These are phyloP conservation scores for Bucco capensis DNA, from an alignment of 2,113 vertebrate species.

Conservation along the genomic window DNA sequence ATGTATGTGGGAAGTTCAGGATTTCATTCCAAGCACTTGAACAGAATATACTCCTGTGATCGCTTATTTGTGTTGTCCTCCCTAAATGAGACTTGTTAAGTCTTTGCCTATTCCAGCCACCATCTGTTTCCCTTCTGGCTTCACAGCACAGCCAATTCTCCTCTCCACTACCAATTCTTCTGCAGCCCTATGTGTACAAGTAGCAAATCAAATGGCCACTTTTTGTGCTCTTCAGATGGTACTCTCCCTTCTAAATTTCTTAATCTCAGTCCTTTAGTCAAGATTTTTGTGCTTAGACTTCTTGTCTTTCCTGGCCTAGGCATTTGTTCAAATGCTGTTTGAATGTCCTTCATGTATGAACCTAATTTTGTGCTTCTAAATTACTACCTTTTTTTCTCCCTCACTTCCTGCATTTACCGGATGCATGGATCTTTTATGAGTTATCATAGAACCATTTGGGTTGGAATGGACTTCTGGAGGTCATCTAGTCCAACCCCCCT, in stretches of 20 bases:
- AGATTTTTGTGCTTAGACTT: not conserved
- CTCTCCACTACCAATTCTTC: not conserved
- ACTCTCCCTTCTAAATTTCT: not conserved
- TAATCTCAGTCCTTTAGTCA: not conserved
- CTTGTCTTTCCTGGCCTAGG: not conserved
- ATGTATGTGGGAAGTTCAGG: not conserved
- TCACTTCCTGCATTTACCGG: not conserved
- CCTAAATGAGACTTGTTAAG: not conserved
- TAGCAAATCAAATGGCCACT: not conserved
- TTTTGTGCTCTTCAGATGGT: not conserved
- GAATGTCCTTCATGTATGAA: not conserved
- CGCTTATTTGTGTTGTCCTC: not conserved
- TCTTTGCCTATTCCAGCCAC: not conserved
- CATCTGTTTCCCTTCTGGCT: not conserved
- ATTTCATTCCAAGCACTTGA: not conserved
- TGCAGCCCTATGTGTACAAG: not conserved
- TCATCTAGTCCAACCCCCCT: too few relatives aligned
- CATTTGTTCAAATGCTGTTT: not conserved
- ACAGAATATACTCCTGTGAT: not conserved
- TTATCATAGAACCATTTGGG: too few relatives aligned
- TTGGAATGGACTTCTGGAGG: too few relatives aligned
- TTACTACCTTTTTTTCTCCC: not conserved
- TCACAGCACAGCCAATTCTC: not conserved
- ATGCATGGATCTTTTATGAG: not conserved
- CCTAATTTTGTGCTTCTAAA: not conserved